Evolutionary conservation across 2,888 invertebrate genomes (phyloP), one percentile per base, ranked within the genome.

Genomic region (Troilus luridus): DNA sequence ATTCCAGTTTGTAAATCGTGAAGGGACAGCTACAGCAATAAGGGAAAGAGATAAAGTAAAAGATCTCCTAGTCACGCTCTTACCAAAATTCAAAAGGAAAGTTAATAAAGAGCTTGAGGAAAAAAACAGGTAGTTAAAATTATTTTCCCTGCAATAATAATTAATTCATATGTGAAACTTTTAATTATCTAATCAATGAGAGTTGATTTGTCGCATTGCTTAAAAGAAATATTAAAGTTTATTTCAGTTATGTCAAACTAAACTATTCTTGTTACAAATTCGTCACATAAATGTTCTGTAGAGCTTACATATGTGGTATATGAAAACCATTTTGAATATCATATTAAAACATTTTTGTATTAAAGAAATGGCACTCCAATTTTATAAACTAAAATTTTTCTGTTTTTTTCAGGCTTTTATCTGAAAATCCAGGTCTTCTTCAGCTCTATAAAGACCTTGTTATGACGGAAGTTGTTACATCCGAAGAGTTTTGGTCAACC

Each of bases 401-500:
- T 14, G 7, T 64, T 91, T n/a, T 89, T 91, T 92, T 41, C 94
- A 97, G 98, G 93, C 95, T 99, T 93, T 94, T 99, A 81, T 97
- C 97, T 81, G 97, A 98, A 93, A 98, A 99, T 95, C 98, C 98
- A 10, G 96, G 97, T 92, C 95, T 99, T 91, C 96, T 98, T 93
- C 98, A 98, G 95, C 95, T 99, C 92, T 99, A 99, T 94, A 98
- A 98, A 95, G 99, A 99, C 95, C 96, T 99, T 93, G 99, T 99
- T 24, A 98, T 98, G 94, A 98, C 98, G 77, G 97, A 98, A 94
- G 98, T 99, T 81, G 96, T 99, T 93, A 97, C 98, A 88, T 97
- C 99, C 91, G 99, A 99, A 94, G 99, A 99, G 94, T 99, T 99
- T 95, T 99, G 99, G 99, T 96, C 97, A 89, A 97, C 97, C 92